phyloP scores from a whole-genome alignment of 2,113 vertebrate species.

The Lophura nycthemera region DNA sequence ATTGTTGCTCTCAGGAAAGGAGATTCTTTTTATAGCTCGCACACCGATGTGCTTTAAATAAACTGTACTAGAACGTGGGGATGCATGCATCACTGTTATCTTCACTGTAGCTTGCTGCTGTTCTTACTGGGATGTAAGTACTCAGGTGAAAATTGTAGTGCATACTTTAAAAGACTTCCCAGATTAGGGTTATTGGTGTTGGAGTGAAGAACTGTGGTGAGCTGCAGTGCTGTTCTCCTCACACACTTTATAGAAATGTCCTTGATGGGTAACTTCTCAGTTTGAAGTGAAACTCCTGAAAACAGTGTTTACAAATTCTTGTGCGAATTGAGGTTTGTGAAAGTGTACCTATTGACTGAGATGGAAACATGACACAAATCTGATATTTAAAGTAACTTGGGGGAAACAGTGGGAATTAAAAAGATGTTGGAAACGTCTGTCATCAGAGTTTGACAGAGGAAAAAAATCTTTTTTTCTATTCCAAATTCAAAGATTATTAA shows the following conservation, averaged over 20 bases:
- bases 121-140: neutral
- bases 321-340: neutral
- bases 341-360: neutral
- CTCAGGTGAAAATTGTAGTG: neutral
- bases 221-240: neutral
- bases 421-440: neutral
- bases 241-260: neutral
- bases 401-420: neutral
- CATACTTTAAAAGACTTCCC: neutral
- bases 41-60: neutral
- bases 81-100: neutral
- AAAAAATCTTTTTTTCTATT: neutral
- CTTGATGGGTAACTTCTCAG: fast-evolving
- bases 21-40: neutral
- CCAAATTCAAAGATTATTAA: neutral
- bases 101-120: neutral
- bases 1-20: neutral
- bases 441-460: neutral
- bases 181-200: neutral
- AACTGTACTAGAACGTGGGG: neutral
- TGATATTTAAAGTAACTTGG: fast-evolving
- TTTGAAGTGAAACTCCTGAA: neutral
- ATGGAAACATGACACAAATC: neutral
- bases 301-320: neutral
- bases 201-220: neutral